A percentile compares a stretch with the other conserved stretches of the same genome.
Evolutionary conservation across 2,113 vertebrate species (phyloP).

Genomic region (Tenrec ecaudatus): DNA sequence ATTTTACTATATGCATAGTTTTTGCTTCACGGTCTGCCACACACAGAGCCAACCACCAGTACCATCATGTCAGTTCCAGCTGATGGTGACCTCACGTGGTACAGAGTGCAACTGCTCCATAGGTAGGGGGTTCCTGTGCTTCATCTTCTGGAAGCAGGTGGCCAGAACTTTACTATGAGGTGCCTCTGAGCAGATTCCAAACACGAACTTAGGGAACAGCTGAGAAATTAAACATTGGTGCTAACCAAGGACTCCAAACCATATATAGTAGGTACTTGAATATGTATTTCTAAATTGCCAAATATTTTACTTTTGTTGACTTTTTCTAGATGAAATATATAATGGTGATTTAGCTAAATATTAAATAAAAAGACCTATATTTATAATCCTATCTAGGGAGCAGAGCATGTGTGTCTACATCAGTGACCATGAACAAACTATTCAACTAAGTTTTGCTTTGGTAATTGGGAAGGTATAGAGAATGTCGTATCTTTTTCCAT

Average conservation of each 20-base stretch:
- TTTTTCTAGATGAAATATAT: not conserved
- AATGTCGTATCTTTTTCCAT: not conserved
- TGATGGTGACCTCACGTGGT: not conserved
- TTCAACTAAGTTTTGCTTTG: not conserved
- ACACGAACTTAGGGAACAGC: not conserved
- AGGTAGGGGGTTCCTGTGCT: not conserved
- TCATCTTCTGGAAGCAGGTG: not conserved
- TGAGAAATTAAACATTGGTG: not conserved
- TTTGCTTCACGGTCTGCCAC: not conserved
- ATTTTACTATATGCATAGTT: not conserved
- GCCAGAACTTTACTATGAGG: not conserved
- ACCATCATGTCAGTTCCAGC: not conserved
- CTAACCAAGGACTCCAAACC: not conserved
- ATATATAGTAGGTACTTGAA: not conserved
- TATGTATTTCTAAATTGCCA: not conserved
- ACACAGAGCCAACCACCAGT: not conserved
- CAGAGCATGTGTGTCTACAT: not conserved
- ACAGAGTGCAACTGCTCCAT: not conserved
- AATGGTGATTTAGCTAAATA: not conserved
- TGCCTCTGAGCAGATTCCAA: not conserved
- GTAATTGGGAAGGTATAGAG: not conserved
- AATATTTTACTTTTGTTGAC: not conserved
- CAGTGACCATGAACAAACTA: not conserved
- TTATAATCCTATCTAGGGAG: not conserved
- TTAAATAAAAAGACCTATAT: not conserved